A percentile compares a stretch with the other conserved stretches of the same genome.
Conservation (phyloP, 2,888 invertebrate genomes). For the Notocelia uddmanniana region DNA sequence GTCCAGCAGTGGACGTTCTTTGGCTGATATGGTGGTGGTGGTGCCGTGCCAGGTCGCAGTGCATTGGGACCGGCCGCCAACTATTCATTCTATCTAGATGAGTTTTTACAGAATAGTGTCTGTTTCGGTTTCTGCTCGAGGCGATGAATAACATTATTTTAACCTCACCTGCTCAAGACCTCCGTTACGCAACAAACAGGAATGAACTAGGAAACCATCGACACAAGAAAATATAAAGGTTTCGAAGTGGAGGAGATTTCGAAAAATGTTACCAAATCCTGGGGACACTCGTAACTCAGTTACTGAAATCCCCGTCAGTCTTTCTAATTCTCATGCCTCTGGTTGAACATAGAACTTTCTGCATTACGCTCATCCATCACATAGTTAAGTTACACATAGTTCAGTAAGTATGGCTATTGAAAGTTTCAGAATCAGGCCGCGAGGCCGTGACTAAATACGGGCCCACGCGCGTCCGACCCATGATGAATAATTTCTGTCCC, state of each 20-base stretch:
- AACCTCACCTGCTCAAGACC: too few species aligned
- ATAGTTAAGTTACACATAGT: neutral
- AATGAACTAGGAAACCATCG: too few species aligned
- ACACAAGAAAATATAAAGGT: too few species aligned
- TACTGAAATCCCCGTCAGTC: too few species aligned
- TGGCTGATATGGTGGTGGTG: too few species aligned
- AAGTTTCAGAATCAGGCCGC: conserved; percentile 38
- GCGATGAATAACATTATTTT: neutral
- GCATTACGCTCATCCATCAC: neutral
- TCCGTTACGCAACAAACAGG: too few species aligned
- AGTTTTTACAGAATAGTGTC: neutral
- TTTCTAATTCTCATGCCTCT: neutral
- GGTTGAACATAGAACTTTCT: neutral
- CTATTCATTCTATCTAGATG: neutral
- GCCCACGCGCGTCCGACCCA: conserved; percentile 78
- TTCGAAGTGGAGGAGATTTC: too few species aligned
- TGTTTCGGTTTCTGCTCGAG: too few species aligned
- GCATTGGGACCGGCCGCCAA: conserved; percentile 38
- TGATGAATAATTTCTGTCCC: conserved; percentile 64
- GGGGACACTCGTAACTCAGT: too few species aligned
- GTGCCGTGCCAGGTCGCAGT: conserved; percentile 28
- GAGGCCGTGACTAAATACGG: conserved; percentile 76
- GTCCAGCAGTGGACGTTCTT: too few species aligned
- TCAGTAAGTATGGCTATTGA: conserved; percentile 47
- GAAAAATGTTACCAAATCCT: too few species aligned